These are phyloP conservation scores for Drosophila takahashii DNA, from an alignment of 1,140 invertebrate species.

Conservation along the genomic window DNA sequence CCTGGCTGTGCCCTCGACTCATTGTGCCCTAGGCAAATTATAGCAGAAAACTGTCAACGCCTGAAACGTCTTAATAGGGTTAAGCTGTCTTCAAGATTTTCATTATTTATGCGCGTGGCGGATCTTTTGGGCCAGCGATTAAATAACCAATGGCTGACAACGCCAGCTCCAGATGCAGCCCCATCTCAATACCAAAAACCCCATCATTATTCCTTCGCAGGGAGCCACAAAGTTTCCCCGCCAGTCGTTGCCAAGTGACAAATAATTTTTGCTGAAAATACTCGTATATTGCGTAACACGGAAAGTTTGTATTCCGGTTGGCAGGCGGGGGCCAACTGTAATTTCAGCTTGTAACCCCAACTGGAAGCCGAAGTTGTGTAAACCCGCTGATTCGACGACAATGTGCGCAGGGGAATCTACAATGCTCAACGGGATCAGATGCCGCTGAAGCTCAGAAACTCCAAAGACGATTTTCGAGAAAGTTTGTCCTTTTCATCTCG, in stretches of 20 bases:
- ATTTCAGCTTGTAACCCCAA: constrained; percentile 50
- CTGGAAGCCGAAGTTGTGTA: constrained; percentile 23
- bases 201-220: constrained; percentile 23
- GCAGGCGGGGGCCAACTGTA: constrained; percentile 30
- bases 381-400: constrained; percentile 52
- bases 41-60: constrained; percentile 61
- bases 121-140: constrained; percentile 41
- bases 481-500: constrained; percentile 5
- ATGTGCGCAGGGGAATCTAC: constrained; percentile 26
- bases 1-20: constrained; percentile 13
- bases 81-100: constrained; percentile 33
- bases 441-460: constrained; percentile 5
- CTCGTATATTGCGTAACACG: constrained; percentile 51
- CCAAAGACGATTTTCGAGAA: constrained; percentile 25
- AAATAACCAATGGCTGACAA: constrained; percentile 52
- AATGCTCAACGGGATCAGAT: constrained; percentile 15
- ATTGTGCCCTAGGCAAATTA: constrained; percentile 49
- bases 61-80: constrained; percentile 61
- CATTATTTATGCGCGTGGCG: constrained; percentile 66
- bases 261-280: constrained; percentile 64
- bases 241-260: constrained; percentile 53
- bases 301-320: constrained; percentile 55
- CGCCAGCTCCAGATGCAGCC: background rate
- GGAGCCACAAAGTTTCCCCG: constrained; percentile 21
- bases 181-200: background rate